phyloP scores from a whole-genome alignment of 2,888 invertebrate species.

The Phragmatobia fuliginosa region DNA sequence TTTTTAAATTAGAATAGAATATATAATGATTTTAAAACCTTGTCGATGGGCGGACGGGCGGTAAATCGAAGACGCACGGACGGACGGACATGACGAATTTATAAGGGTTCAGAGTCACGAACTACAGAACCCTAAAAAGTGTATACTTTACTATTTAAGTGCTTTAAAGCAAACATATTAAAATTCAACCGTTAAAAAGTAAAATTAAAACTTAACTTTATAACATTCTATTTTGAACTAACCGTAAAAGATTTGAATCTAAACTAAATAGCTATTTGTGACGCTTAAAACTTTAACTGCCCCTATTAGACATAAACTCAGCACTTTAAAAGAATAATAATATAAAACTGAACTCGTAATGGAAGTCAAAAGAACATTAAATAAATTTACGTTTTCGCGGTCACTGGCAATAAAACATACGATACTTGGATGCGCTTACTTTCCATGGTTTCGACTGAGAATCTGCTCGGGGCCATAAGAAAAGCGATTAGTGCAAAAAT shows the following conservation, averaged over 20 bases:
- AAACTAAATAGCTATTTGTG: background rate
- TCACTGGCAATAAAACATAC: constrained; percentile 43
- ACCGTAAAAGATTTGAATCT: background rate
- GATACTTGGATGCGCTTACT: constrained; percentile 30
- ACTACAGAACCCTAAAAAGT: too few relatives aligned
- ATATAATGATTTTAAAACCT: too few relatives aligned
- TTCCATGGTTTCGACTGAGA: constrained; percentile 34
- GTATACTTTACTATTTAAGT: background rate
- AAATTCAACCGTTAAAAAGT: background rate
- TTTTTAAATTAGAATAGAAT: too few relatives aligned
- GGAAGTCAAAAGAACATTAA: constrained; percentile 38
- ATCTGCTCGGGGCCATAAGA: constrained; percentile 31
- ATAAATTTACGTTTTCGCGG: constrained; percentile 42
- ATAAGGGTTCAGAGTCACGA: too few relatives aligned
- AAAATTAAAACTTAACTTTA: background rate
- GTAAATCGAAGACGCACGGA: too few relatives aligned
- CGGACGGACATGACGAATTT: too few relatives aligned
- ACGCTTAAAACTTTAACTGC: constrained; percentile 1
- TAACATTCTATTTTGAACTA: background rate
- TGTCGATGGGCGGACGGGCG: too few relatives aligned
- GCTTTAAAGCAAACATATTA: background rate
- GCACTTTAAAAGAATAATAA: constrained; percentile 13
- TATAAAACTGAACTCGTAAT: constrained; percentile 6
- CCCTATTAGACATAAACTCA: constrained; percentile 11
- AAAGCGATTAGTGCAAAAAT: constrained; percentile 8